These are phyloP conservation scores for Cloeon dipterum DNA, from an alignment of 2,888 invertebrate species.

Conservation along the genomic window DNA sequence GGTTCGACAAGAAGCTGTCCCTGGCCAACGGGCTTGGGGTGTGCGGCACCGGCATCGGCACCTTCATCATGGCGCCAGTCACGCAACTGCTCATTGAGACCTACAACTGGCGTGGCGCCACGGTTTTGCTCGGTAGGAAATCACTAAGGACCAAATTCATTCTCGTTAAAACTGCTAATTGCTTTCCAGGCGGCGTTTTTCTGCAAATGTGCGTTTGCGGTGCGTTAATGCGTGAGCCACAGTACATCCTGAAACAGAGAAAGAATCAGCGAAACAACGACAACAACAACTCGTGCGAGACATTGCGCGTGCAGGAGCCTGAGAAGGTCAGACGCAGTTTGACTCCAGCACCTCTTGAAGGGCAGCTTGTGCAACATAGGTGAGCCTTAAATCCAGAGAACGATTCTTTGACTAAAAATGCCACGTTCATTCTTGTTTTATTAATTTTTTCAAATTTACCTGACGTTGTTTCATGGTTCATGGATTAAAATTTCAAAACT, in stretches of 20 bases:
- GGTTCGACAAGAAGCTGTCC: slow-evolving; percentile 63
- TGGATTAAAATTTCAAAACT: too few relatives aligned
- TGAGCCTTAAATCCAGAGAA: too few relatives aligned
- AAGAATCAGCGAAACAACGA: neutral
- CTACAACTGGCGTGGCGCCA: slow-evolving; percentile 67
- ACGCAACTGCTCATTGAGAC: slow-evolving; percentile 47
- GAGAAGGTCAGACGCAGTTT: neutral
- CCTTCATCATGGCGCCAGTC: slow-evolving; percentile 64
- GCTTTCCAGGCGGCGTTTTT: slow-evolving; percentile 59
- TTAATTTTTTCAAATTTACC: too few relatives aligned
- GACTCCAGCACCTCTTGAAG: neutral
- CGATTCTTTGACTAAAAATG: too few relatives aligned
- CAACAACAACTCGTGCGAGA: neutral
- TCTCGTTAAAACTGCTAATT: too few relatives aligned
- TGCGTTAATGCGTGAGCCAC: slow-evolving; percentile 52
- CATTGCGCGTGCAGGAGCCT: neutral
- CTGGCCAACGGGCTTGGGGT: slow-evolving; percentile 70
- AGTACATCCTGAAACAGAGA: slow-evolving; percentile 15
- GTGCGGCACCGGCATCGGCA: slow-evolving; percentile 72
- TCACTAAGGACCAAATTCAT: too few relatives aligned
- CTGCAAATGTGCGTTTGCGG: slow-evolving; percentile 64
- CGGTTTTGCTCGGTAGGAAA: slow-evolving; percentile 56
- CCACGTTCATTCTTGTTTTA: too few relatives aligned
- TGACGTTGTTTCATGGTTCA: too few relatives aligned
- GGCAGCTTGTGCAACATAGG: neutral